Evolutionary conservation across 2,113 vertebrate species (phyloP), one percentile per base, ranked within the genome.

Genomic region (Hyla sarda): DNA sequence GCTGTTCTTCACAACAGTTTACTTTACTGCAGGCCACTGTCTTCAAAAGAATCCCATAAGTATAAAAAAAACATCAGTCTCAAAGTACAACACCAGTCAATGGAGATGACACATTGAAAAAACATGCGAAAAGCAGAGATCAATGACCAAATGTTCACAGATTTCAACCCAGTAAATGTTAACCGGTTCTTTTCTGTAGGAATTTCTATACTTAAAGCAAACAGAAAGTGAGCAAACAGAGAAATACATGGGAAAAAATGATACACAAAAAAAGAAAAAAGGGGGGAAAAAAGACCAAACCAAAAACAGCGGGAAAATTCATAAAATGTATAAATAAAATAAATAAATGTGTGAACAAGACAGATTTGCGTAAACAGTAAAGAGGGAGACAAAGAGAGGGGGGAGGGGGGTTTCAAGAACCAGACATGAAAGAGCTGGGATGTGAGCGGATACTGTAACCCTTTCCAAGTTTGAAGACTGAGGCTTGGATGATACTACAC

Each of bases 361-460:
- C 34, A 47, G 32, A 72, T 37, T 28, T 73, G 30, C 73, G 52
- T 81, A 81, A 86, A 81, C 84, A 81, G 78, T 77, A 72, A 73
- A 86, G n/a, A 56, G 52, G 65, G 72, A 84, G 65, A 73, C 30
- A 8, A 21, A 62, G 30, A 30, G 34, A 4, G 65, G n/a, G 50
- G 13, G 76, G 67, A 13, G 30, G 16, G 16, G 37, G n/a, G n/a
- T n/a, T 69, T 69, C 30, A 19, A 80, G 75, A 78, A 34, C 45
- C 67, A 86, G 84, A 86, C 84, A 81, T 10, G 52, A 71, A 86
- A 86, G 77, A 86, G 77, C 84, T 86, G 84, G 84, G 48, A 80
- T 45, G 32, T 2, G 30, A 34, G 72, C 12, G 13, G 5, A 17
- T n/a, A 60, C 25, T 10, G 77, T 81, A 86, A 86, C 65, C 84